phyloP scores from a whole-genome alignment of 2,797 vertebrate genomes.

The Malurus splendens region DNA sequence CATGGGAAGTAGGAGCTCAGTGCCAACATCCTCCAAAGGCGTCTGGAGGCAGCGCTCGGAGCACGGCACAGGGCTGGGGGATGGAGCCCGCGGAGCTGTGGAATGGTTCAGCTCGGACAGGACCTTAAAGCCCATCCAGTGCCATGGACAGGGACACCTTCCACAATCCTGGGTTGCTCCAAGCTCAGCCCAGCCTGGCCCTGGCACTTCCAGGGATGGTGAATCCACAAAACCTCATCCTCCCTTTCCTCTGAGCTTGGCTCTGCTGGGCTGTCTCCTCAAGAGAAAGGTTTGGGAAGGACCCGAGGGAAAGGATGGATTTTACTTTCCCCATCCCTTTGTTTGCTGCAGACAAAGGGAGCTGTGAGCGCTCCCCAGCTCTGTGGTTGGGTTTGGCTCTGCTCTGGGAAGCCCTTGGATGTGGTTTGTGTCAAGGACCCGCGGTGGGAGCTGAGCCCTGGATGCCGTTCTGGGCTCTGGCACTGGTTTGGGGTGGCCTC shows the following conservation, averaged over 20 bases:
- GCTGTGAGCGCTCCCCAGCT: background rate
- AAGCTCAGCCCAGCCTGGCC: background rate
- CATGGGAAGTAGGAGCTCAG: accelerated
- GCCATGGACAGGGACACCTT: background rate
- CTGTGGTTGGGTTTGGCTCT: slow-evolving; percentile 3
- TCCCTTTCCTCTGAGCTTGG: background rate
- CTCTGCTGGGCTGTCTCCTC: background rate
- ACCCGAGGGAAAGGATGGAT: background rate
- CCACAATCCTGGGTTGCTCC: background rate
- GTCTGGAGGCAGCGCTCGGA: accelerated
- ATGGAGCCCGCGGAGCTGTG: accelerated
- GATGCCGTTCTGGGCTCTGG: background rate
- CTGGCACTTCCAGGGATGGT: background rate
- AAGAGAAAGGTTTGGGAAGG: background rate
- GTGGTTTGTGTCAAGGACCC: background rate
- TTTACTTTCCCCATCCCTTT: background rate
- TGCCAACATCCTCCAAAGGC: background rate
- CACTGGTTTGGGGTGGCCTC: background rate
- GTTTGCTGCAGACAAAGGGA: background rate
- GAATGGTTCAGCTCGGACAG: background rate
- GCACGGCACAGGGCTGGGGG: accelerated
- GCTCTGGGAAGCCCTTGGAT: background rate
- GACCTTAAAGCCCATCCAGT: background rate
- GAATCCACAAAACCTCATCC: background rate
- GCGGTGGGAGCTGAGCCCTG: slow-evolving; percentile 16